Conservation (phyloP, 2,113 vertebrate species). For the Ptyas mucosa region DNA sequence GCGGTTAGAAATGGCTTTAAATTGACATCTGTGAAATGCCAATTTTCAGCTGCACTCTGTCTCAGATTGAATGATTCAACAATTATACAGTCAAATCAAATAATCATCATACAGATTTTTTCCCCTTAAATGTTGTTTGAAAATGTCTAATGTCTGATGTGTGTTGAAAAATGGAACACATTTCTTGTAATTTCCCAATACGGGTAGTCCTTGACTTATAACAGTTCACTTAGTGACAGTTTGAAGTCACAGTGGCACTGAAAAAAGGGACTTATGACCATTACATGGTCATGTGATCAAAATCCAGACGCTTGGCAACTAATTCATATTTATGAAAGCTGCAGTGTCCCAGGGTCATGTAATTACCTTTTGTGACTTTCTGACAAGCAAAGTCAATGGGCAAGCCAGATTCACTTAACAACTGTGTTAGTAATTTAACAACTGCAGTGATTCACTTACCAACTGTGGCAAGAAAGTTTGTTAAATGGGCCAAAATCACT, state of each 20-base stretch:
- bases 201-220: neutral
- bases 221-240: neutral
- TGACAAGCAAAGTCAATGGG: no score
- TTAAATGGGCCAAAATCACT: neutral
- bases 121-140: neutral
- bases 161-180: conserved; percentile 8
- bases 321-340: no score
- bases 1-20: conserved; percentile 46
- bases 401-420: no score
- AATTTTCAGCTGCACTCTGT: conserved; percentile 24
- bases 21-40: conserved; percentile 47
- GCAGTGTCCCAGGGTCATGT: no score
- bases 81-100: conserved; percentile 39
- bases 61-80: conserved; percentile 43
- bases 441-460: neutral
- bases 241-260: neutral
- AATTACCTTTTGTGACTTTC: no score
- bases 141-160: neutral
- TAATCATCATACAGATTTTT: conserved; percentile 25
- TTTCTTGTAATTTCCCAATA: neutral
- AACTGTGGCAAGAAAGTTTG: neutral
- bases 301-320: no score
- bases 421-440: neutral
- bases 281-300: neutral
- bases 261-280: neutral